These are phyloP conservation scores for Arion vulgaris DNA, from an alignment of 1,140 invertebrate genomes.

Conservation along the genomic window DNA sequence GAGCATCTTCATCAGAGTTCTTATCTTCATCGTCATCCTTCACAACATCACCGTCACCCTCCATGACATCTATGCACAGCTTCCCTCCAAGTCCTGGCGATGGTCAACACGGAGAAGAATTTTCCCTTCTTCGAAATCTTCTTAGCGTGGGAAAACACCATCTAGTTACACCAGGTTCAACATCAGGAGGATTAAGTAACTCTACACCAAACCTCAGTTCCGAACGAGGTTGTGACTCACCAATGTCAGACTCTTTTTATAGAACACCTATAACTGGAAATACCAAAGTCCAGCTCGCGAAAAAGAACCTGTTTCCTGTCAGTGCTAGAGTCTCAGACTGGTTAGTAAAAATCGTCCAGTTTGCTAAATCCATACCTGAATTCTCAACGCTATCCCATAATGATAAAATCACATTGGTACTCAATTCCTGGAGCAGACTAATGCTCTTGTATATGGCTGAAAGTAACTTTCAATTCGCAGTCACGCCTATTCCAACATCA, in stretches of 20 bases:
- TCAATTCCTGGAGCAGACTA: slow-evolving; percentile 67
- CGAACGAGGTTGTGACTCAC: slow-evolving; percentile 38
- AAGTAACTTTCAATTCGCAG: slow-evolving; percentile 70
- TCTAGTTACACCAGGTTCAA: background rate
- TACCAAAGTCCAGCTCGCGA: slow-evolving; percentile 66
- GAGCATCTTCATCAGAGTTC: slow-evolving; percentile 21
- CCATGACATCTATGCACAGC: slow-evolving; percentile 38
- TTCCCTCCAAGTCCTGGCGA: slow-evolving; percentile 45
- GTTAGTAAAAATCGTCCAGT: slow-evolving; percentile 69
- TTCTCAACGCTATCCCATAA: slow-evolving; percentile 64
- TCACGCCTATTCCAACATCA: slow-evolving; percentile 56
- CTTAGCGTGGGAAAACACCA: slow-evolving; percentile 48
- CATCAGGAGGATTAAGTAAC: slow-evolving; percentile 21
- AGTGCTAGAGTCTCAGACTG: slow-evolving; percentile 70
- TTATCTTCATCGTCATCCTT: slow-evolving; percentile 33
- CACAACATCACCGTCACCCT: slow-evolving; percentile 33
- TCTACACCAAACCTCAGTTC: slow-evolving; percentile 29
- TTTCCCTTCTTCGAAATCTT: slow-evolving; percentile 51
- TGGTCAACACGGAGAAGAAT: slow-evolving; percentile 40
- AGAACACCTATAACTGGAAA: slow-evolving; percentile 44
- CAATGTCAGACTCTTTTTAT: slow-evolving; percentile 29
- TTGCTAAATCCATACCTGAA: slow-evolving; percentile 67
- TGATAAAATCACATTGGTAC: slow-evolving; percentile 67
- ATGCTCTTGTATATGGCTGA: slow-evolving; percentile 70
- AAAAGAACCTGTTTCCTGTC: slow-evolving; percentile 71